Base-by-base conservation (phyloP, 2,797 vertebrate species). In the Benthosema pterotum region DNA sequence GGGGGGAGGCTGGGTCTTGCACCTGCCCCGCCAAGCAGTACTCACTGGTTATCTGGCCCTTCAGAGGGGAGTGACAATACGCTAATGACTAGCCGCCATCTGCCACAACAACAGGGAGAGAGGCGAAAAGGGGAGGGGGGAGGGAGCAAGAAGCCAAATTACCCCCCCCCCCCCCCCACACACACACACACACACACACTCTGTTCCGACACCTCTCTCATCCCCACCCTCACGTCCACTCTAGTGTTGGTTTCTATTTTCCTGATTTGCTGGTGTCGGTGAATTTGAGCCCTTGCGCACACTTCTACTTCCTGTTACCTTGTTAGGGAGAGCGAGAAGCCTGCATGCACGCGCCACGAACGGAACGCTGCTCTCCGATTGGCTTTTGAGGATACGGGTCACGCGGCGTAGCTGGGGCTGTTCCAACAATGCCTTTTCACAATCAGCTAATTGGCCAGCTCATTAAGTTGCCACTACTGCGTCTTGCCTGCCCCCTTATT, bases 1-100 rank as follows among this genome's bases (percentile, higher is more conserved):
- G 77, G 80, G 80, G 89, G 89, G 90, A 90, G 89, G 86, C 84
- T 83, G 89, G 90, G 92, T 93, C 85, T 78, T 91, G 92, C 91
- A 94, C 94, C 95, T 96, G 94, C 93, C 87, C 73, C 85, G 82
- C 87, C 83, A 89, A 93, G 93, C 90, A 87, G 65, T 83, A 71
- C 69, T 83, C 87, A 78, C 90, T 92, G 83, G 92, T 92, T 91
- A 93, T 93, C 91, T 87, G 87, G 88, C 90, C 91, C 87, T 87
- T 92, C 87, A 78, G 86, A 65, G 12, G 83, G 92, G 87, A 91
- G 87, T 93, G 92, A 94, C 92, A 93, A 94, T 93, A 92, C 90
- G 85, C 90, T 92, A 93, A 94, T 95, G 93, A 93, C 90, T 83
- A 88, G 91, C 88, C 89, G 78, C 91, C 90, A 93, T 94, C 92